Evolutionary conservation across 2,113 vertebrate genomes (phyloP).

Genomic region (Daubentonia madagascariensis): DNA sequence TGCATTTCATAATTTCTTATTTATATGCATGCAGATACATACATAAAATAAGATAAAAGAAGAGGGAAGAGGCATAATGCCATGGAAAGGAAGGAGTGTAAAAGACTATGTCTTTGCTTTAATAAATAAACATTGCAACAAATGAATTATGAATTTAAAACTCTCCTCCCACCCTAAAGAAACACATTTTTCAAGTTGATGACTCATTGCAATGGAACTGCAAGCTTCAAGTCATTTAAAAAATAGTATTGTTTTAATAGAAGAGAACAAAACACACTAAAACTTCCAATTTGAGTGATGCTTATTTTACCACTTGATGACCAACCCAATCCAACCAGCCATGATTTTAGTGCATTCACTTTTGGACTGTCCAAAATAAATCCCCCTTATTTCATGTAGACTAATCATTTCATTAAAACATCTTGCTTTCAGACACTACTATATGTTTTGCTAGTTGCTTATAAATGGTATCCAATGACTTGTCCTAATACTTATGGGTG

Average conservation of each 20-base stretch:
- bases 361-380: conserved; percentile 48
- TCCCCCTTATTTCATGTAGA: neutral
- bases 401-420: conserved; percentile 9
- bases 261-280: conserved; percentile 43
- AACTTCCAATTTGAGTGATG: conserved; percentile 40
- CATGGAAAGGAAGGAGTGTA: neutral
- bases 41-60: conserved; percentile 22
- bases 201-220: conserved; percentile 53
- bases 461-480: conserved; percentile 9
- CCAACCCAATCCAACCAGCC: conserved; percentile 18
- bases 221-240: conserved; percentile 61
- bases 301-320: conserved; percentile 39
- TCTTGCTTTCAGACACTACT: neutral
- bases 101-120: conserved; percentile 35
- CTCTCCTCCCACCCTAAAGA: conserved; percentile 63
- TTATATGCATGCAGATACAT: neutral
- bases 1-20: conserved; percentile 44
- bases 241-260: conserved; percentile 54
- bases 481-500: neutral
- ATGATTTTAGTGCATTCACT: conserved; percentile 32
- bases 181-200: conserved; percentile 70
- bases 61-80: neutral
- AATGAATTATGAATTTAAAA: conserved; percentile 70
- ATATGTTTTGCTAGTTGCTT: neutral
- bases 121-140: conserved; percentile 58